phyloP scores from a whole-genome alignment of 2,113 vertebrate genomes.

The Sinocyclocheilus anophthalmus region DNA sequence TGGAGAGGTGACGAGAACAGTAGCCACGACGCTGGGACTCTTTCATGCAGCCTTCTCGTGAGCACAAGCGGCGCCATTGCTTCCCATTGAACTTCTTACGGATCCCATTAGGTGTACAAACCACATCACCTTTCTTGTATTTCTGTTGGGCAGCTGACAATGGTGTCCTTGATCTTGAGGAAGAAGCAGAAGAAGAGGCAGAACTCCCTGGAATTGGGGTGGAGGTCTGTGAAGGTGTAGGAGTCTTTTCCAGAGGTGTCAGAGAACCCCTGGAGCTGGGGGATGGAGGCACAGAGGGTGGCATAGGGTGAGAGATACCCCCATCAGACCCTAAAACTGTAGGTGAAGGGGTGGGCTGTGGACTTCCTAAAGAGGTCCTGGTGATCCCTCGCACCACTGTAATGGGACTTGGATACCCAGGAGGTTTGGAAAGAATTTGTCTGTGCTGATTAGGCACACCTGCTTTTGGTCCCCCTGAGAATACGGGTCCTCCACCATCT shows the following conservation, averaged over 20 bases:
- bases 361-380: slow-evolving; percentile 57
- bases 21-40: slow-evolving; percentile 91
- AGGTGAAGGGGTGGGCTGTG: slow-evolving; percentile 46
- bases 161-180: slow-evolving; percentile 83
- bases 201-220: slow-evolving; percentile 68
- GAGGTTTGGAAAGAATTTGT: slow-evolving; percentile 72
- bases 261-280: slow-evolving; percentile 62
- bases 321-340: slow-evolving; percentile 47
- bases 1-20: slow-evolving; percentile 90
- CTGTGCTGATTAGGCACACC: slow-evolving; percentile 62
- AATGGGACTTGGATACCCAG: slow-evolving; percentile 63
- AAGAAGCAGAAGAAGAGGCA: slow-evolving; percentile 69
- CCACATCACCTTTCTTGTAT: slow-evolving; percentile 92
- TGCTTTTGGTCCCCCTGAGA: slow-evolving; percentile 54
- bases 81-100: slow-evolving; percentile 95
- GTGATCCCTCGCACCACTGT: slow-evolving; percentile 65
- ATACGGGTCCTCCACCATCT: slow-evolving; percentile 38
- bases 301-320: slow-evolving; percentile 37
- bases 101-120: slow-evolving; percentile 90
- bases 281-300: slow-evolving; percentile 59
- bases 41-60: slow-evolving; percentile 91
- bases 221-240: slow-evolving; percentile 67
- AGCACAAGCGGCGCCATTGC: slow-evolving; percentile 92
- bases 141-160: slow-evolving; percentile 86
- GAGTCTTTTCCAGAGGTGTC: slow-evolving; percentile 56